A percentile compares a stretch with the other conserved stretches of the same genome.
Conservation (phyloP, 2,797 vertebrate genomes). For the Spinus olivaceus region DNA sequence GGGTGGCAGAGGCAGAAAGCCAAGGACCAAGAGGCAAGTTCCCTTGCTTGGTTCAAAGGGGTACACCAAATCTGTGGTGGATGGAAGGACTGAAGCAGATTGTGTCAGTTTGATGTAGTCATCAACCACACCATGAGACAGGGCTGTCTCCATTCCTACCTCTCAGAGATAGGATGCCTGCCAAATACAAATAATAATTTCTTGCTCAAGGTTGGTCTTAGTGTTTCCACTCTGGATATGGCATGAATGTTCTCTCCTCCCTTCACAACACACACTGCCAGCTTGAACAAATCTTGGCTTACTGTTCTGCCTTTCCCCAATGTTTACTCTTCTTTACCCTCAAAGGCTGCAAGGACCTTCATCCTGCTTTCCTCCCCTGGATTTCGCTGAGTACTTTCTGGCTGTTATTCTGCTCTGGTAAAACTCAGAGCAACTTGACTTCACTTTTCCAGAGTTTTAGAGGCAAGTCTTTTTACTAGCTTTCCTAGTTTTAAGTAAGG, state of each 20-base stretch:
- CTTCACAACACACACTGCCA: not conserved
- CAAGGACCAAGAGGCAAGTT: not conserved
- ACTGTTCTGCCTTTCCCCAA: not conserved
- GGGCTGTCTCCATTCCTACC: not conserved
- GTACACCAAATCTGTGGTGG: not conserved
- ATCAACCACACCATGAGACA: accelerated
- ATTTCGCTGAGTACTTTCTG: not conserved
- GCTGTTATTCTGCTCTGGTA: not conserved
- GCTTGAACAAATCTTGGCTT: not conserved
- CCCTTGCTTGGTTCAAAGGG: not conserved
- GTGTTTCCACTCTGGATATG: not conserved
- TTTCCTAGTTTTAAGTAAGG: not conserved
- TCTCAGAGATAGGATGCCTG: not conserved
- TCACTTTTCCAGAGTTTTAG: not conserved
- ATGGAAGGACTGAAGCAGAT: not conserved
- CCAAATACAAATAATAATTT: not conserved
- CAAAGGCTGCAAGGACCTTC: not conserved
- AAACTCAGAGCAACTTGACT: not conserved
- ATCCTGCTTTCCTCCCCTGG: not conserved
- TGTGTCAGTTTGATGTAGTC: not conserved
- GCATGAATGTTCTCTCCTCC: not conserved
- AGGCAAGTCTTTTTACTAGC: not conserved
- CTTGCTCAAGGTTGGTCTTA: not conserved
- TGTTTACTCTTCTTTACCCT: not conserved
- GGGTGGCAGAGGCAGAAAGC: not conserved